phyloP scores from a whole-genome alignment of 2,888 invertebrate genomes.

The Scaptomyza tumidula region DNA sequence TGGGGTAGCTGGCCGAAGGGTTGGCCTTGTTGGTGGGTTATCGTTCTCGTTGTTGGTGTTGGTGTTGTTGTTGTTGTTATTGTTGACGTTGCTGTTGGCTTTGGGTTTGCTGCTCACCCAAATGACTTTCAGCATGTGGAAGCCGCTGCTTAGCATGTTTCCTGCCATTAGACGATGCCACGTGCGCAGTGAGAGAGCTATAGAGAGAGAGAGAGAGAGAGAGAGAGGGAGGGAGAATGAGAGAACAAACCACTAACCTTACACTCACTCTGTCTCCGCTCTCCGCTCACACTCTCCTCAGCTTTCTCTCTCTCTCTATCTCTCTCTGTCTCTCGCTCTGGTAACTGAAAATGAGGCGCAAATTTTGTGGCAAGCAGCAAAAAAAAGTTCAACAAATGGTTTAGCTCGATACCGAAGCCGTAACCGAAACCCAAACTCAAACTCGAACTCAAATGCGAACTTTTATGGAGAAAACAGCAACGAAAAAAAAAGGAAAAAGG shows the following conservation, averaged over 20 bases:
- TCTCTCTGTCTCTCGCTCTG: slow-evolving; percentile 13
- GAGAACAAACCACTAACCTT: slow-evolving; percentile 9
- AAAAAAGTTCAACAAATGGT: slow-evolving; percentile 80
- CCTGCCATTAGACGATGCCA: slow-evolving; percentile 72
- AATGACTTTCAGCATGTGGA: slow-evolving; percentile 79
- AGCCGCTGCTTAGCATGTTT: slow-evolving; percentile 79
- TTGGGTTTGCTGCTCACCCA: slow-evolving; percentile 47
- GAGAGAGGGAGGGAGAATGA: background rate
- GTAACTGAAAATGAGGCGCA: slow-evolving; percentile 77
- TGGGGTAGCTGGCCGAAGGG: slow-evolving; percentile 58
- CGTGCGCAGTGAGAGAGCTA: slow-evolving; percentile 63
- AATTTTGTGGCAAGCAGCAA: slow-evolving; percentile 73
- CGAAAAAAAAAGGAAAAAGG: background rate
- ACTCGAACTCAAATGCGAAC: slow-evolving; percentile 11
- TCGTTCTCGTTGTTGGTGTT: background rate
- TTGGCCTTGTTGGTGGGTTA: slow-evolving; percentile 48
- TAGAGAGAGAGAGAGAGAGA: slow-evolving; percentile 31
- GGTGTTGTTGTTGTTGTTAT: background rate
- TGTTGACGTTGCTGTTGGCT: slow-evolving; percentile 25
- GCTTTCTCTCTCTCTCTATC: slow-evolving; percentile 3
- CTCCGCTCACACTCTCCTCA: slow-evolving; percentile 1
- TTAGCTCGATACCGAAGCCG: slow-evolving; percentile 62
- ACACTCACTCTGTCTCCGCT: slow-evolving; percentile 6
- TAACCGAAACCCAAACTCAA: slow-evolving; percentile 47
- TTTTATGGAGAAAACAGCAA: background rate